A percentile compares a stretch with the other conserved stretches of the same genome.
Evolutionary conservation across 1,140 invertebrate genomes (phyloP).

Genomic region (Drosophila arizonae): DNA sequence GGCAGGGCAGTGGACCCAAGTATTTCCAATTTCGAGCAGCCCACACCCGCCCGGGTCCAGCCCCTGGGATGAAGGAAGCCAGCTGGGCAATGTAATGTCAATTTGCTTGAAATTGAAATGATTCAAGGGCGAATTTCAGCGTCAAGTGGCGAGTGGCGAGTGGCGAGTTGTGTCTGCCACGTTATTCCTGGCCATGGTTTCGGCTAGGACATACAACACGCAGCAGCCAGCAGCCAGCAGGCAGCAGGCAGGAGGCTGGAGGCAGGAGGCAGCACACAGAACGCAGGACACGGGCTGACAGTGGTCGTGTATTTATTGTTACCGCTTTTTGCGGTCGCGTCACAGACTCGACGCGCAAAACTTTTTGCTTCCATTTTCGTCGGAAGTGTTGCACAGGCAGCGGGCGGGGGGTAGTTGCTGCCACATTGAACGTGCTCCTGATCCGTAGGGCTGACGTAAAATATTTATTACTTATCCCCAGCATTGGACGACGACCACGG

Average conservation of each 20-base stretch:
- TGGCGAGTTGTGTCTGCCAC: constrained; percentile 21
- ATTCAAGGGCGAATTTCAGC: constrained; percentile 67
- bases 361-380: constrained; percentile 51
- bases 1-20: constrained; percentile 4
- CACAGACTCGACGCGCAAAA: constrained; percentile 36
- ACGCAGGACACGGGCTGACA: constrained; percentile 36
- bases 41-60: background rate
- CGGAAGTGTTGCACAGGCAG: constrained; percentile 19
- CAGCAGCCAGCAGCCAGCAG: too few species aligned
- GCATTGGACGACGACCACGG: constrained; percentile 3
- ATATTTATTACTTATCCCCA: constrained; percentile 69
- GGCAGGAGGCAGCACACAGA: background rate
- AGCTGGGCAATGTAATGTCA: constrained; percentile 72
- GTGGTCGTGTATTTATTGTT: constrained; percentile 66
- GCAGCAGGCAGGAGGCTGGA: background rate
- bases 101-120: constrained; percentile 76
- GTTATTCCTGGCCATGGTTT: constrained; percentile 51
- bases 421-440: constrained; percentile 33
- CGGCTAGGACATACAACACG: constrained; percentile 23
- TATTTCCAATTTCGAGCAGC: constrained; percentile 50
- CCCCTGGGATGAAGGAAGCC: constrained; percentile 22
- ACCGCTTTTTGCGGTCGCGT: constrained; percentile 64
- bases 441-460: constrained; percentile 55
- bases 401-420: too few species aligned
- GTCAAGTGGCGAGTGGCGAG: constrained; percentile 29